Base-by-base conservation (phyloP, 2,113 vertebrate species). In the Boulengeromyrus knoepffleri region DNA sequence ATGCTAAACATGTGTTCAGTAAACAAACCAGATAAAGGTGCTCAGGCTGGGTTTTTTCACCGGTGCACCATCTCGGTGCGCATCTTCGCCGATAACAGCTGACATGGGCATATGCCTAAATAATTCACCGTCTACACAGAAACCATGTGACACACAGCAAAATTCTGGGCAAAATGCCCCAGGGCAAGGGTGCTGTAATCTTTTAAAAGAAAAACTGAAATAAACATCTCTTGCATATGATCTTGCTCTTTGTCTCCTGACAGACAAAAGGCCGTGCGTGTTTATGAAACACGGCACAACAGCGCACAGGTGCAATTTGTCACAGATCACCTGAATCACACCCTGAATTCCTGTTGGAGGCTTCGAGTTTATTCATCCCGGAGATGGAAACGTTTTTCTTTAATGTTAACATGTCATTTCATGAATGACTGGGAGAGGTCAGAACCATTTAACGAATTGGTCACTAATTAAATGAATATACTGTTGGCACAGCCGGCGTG, bases 401-500 rank as follows among this genome's bases (percentile, higher is more conserved):
- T 74, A 31, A 36, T 4, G 66, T 27, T 36, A 74, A 74, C 66
- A 36, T 74, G 13, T 87, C 47, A 53, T 15, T 27, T 56, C 49
- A 36, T 15, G 39, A 87, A 53, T 53, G 19, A 19, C 3, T 47
- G 17, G 27, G 46, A 70, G 70, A 46, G 62, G 88, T 89, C 88
- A 77, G 53, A 17, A 15, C 31, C 70, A 91, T 91, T 89, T 56
- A 66, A 58, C 15, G 90, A 74, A 92, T 58, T 91, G 88, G 49
- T 66, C 52, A 45, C 21, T 87, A 88, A 52, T 77, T 89, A 52
- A 89, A 88, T 49, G 46, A 83, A 88, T 46, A 56, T 74, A 12
- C 21, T 8, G 27, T 46, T 12, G 80, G 24, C 15, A 1, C 46
- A n/a, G 39, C 58, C 85, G 70, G 47, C 39, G 50, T 46, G 24